Evolutionary conservation across 2,888 invertebrate genomes (phyloP).

Genomic region (Stenchaetothrips biformis): DNA sequence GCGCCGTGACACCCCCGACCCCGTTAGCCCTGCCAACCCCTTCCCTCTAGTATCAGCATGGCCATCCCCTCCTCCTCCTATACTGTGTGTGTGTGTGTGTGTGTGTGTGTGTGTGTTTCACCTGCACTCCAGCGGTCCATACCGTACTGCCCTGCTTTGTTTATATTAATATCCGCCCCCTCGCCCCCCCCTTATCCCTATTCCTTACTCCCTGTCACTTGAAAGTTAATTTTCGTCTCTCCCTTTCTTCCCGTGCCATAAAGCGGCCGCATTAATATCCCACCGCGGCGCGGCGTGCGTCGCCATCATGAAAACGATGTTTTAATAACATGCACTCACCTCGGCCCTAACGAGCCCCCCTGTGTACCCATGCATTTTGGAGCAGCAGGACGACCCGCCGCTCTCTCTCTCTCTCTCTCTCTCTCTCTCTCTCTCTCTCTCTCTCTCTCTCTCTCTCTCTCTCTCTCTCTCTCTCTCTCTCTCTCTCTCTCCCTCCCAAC

Average conservation of each 20-base stretch:
- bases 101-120: too few relatives aligned
- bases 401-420: neutral
- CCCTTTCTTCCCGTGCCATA: neutral
- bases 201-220: neutral
- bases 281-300: neutral
- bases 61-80: too few relatives aligned
- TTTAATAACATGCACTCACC: constrained; percentile 12
- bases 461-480: neutral
- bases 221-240: constrained; percentile 22
- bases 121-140: too few relatives aligned
- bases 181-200: neutral
- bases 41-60: too few relatives aligned
- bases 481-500: too few relatives aligned
- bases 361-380: constrained; percentile 9
- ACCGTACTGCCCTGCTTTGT: neutral
- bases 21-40: too few relatives aligned
- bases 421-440: constrained; percentile 6
- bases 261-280: constrained; percentile 13
- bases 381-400: neutral
- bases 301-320: neutral
- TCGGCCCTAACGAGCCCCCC: neutral
- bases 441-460: neutral
- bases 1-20: too few relatives aligned
- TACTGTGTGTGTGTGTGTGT: too few relatives aligned
- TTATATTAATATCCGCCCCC: neutral